These are phyloP conservation scores for Cosmia pyralina DNA, from an alignment of 2,888 invertebrate species.

Conservation along the genomic window DNA sequence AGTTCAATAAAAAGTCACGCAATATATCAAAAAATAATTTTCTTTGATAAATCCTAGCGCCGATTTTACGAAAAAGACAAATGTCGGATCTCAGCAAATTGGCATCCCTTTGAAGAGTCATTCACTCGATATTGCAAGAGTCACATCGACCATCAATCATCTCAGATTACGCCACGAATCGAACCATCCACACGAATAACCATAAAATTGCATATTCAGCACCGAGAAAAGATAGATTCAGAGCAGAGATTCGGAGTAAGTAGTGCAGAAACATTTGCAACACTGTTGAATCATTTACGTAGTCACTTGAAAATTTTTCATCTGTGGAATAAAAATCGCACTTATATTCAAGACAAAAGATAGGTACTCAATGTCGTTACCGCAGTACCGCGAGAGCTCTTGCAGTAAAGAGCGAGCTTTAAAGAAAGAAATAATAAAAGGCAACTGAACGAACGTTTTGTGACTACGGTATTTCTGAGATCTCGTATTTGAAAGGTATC, in stretches of 20 bases:
- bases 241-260: slow-evolving; percentile 77
- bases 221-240: slow-evolving; percentile 76
- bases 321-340: slow-evolving; percentile 72
- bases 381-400: slow-evolving; percentile 66
- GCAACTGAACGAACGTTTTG: slow-evolving; percentile 66
- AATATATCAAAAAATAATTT: slow-evolving; percentile 30
- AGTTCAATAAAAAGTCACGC: slow-evolving; percentile 57
- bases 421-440: slow-evolving; percentile 72
- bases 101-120: slow-evolving; percentile 75
- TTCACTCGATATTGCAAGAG: slow-evolving; percentile 76
- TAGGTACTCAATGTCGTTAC: slow-evolving; percentile 70
- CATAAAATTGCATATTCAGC: slow-evolving; percentile 84
- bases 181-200: slow-evolving; percentile 80
- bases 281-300: slow-evolving; percentile 78
- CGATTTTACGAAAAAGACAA: slow-evolving; percentile 58
- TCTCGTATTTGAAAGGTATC: slow-evolving; percentile 77
- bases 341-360: slow-evolving; percentile 76
- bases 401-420: slow-evolving; percentile 69
- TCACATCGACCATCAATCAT: slow-evolving; percentile 81
- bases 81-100: slow-evolving; percentile 70
- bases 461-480: slow-evolving; percentile 73
- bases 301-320: slow-evolving; percentile 71
- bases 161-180: slow-evolving; percentile 81
- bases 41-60: slow-evolving; percentile 30
- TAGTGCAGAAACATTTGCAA: slow-evolving; percentile 78